Evolutionary conservation across 1,140 invertebrate species (phyloP).

Genomic region (Physella acuta): DNA sequence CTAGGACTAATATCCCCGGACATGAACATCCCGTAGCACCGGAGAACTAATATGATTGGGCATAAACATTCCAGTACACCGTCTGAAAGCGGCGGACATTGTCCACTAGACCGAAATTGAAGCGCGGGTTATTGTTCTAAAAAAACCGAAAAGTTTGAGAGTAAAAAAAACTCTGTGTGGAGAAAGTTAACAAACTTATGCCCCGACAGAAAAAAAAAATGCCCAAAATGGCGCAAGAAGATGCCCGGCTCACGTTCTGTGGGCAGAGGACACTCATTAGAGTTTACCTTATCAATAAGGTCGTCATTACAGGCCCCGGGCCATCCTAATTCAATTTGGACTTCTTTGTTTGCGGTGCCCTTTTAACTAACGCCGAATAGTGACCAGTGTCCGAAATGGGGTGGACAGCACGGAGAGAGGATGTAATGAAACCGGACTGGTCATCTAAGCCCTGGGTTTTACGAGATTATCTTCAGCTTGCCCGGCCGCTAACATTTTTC

Average conservation of each 20-base stretch:
- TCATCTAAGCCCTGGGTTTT: background rate
- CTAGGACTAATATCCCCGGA: no score
- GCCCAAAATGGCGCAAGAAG: no score
- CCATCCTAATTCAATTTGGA: conserved; percentile 4
- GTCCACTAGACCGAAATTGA: no score
- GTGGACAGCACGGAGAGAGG: conserved; percentile 1
- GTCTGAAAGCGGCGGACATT: no score
- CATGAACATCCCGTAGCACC: no score
- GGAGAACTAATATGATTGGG: no score
- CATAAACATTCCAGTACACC: no score
- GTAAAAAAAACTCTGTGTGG: no score
- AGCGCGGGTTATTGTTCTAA: no score
- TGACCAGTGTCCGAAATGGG: conserved; percentile 16
- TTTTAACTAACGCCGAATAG: conserved; percentile 10
- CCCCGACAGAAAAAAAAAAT: no score
- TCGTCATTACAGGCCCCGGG: conserved; percentile 4
- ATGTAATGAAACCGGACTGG: conserved; percentile 17
- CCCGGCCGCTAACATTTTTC: background rate
- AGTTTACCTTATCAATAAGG: conserved; percentile 22
- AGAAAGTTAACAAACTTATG: no score
- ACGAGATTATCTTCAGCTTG: background rate
- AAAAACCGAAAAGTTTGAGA: no score
- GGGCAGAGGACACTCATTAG: background rate
- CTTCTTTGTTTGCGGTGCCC: conserved; percentile 17
- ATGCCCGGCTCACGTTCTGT: conserved; percentile 7